Evolutionary conservation across 2,797 vertebrate genomes (phyloP), one percentile per base, ranked within the genome.

Genomic region (Crenichthys baileyi): DNA sequence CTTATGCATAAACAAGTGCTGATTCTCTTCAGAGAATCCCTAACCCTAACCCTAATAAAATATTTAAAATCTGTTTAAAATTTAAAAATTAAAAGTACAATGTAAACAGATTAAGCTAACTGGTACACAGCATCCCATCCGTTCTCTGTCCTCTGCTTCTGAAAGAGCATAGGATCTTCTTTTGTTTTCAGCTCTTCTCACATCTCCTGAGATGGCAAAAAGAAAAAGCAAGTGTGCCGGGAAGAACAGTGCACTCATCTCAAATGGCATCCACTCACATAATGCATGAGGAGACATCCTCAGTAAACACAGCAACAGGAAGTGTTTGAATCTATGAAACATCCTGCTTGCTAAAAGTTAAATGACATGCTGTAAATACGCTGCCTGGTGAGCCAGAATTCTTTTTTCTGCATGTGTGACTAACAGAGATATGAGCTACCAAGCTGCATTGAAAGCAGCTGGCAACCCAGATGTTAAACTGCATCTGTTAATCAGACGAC

Each of bases 291-390:
- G 80, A 90, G 80, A 89, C 75, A 26, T 89, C 77, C 81, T 73
- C 75, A 29, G 83, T 71, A 91, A 92, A 91, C 79, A 88, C 75
- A 67, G 86, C 85, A 90, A 90, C 92, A 92, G 92, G 88, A 93
- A 93, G 86, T 79, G 72, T 84, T 77, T 81, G 85, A 76, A 90
- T 82, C 78, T 36, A 63, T 20, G 76, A 89, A 91, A 86, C 90
- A 92, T 91, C 88, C 91, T 92, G 90, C 88, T 85, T 85, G 89
- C 75, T 85, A 74, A 91, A 90, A 90, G 65, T 87, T 84, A 88
- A 91, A 80, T 85, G 79, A 85, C 44, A 44, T 36, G 79, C 70
- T 75, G 67, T 80, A 89, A 90, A 78, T 78, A 80, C 76, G 75
- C 70, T 73, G 74, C 79, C 16, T 72, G 39, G 48, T 55, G 46